Evolutionary conservation across 2,888 invertebrate genomes (phyloP), one percentile per base, ranked within the genome.

Genomic region (Tanypteryx hageni): DNA sequence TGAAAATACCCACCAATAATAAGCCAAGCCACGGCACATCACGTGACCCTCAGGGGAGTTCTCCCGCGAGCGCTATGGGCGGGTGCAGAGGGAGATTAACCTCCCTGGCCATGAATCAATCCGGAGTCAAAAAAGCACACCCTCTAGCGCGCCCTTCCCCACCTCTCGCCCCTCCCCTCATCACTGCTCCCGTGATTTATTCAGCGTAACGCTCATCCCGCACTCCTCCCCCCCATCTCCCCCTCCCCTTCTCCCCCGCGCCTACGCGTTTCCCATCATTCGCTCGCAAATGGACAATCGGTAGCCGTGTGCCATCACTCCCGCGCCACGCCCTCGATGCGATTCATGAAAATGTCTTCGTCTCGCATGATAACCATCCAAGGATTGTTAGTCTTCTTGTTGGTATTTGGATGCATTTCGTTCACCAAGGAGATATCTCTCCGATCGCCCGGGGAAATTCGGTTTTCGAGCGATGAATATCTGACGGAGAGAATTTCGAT

Each of bases 71-170:
- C 76, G 76, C n/a, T 27, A 27, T 76, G 22, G 76, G 89, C 59
- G 61, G 44, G 89, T 89, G 56, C 16, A 64, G 89, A 18, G 18
- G 56, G 89, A 68, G 89, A 89, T 89, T 89, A 89, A 89, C 9
- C 89, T 86, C 89, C 44, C 61, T 10, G 64, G 89, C 89, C 31
- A 89, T 89, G 89, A 89, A 89, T 89, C 89, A 89, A 89, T 89
- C 89, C 64, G 27, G 16, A 89, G 89, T 89, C 64, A n/a, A 44
- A 61, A 68, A 86, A 44, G 64, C 18, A 44, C 44, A 44, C 89
- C 18, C 11, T n/a, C n/a, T n/a, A n/a, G n/a, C n/a, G n/a, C n/a
- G n/a, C 13, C 44, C 64, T n/a, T n/a, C 61, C 27, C 22, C n/a
- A 22, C 0, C 86, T 27, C 56, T 11, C 44, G 16, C 83, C 18